Evolutionary conservation across 64 coral and sea anemone species (phyloP).

Genomic region (Actinia equina): DNA sequence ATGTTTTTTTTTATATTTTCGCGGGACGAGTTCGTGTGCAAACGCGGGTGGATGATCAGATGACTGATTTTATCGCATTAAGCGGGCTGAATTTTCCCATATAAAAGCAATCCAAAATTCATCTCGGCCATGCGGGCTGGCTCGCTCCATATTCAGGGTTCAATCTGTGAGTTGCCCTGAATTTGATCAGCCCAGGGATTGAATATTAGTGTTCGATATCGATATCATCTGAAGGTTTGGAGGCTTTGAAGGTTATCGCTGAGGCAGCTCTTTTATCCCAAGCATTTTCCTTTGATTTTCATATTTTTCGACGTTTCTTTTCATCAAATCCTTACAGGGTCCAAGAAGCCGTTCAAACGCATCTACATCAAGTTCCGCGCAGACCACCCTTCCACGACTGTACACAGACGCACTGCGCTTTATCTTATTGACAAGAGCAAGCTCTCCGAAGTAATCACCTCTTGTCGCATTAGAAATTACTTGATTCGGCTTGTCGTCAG

Average conservation of each 20-base stretch:
- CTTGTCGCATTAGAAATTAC: constrained; percentile 33
- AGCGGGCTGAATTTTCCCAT: too few species aligned
- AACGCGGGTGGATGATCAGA: too few species aligned
- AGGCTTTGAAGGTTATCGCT: neutral
- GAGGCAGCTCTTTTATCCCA: constrained; percentile 35
- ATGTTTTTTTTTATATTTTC: too few species aligned
- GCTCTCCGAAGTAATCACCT: constrained; percentile 63
- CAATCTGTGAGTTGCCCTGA: too few species aligned
- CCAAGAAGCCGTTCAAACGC: constrained; percentile 66
- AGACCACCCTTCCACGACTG: constrained; percentile 33
- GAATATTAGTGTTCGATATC: neutral
- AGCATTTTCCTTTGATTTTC: constrained; percentile 42
- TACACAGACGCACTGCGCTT: constrained; percentile 42
- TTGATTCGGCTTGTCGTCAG: neutral
- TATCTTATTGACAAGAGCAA: constrained; percentile 41
- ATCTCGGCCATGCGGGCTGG: too few species aligned
- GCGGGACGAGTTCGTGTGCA: too few species aligned
- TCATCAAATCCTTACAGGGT: constrained; percentile 48
- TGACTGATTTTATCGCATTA: too few species aligned
- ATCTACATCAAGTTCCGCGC: constrained; percentile 42
- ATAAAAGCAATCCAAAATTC: too few species aligned
- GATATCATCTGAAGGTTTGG: too few species aligned
- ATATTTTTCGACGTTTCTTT: constrained; percentile 35
- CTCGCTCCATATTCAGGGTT: too few species aligned
- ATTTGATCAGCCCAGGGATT: neutral